Percentiles rank a stretch among this genome's conserved stretches.
These are phyloP conservation scores for Orius laevigatus DNA, from an alignment of 1,140 invertebrate species.

Conservation along the genomic window DNA sequence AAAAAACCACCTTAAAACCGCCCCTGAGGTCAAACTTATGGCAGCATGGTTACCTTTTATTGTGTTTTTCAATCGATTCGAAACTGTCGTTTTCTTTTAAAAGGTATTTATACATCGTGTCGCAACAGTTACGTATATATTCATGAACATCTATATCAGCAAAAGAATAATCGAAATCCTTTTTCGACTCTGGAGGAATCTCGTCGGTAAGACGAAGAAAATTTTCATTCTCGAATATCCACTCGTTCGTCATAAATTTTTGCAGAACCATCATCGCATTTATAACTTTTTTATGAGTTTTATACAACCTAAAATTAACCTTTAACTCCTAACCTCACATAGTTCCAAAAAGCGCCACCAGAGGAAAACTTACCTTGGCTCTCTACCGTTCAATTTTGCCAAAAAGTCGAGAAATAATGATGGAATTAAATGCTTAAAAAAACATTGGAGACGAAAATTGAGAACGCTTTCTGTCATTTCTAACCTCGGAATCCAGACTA, in stretches of 20 bases:
- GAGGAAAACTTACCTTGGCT: slow-evolving; percentile 42
- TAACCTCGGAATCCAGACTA: slow-evolving; percentile 46
- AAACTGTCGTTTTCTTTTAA: too few species aligned
- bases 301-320: slow-evolving; percentile 36
- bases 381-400: slow-evolving; percentile 33
- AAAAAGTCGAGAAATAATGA: slow-evolving; percentile 46
- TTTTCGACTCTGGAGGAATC: slow-evolving; percentile 31
- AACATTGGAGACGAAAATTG: slow-evolving; percentile 23
- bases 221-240: slow-evolving; percentile 78
- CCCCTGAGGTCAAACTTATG: too few species aligned
- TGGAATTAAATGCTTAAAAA: slow-evolving; percentile 34
- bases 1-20: too few species aligned
- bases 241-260: slow-evolving; percentile 82
- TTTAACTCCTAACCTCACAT: too few species aligned
- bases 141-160: too few species aligned
- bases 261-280: slow-evolving; percentile 57
- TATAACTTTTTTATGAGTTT: slow-evolving; percentile 35
- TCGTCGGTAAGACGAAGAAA: slow-evolving; percentile 44
- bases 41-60: too few species aligned
- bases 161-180: slow-evolving; percentile 23
- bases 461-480: slow-evolving; percentile 31
- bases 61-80: too few species aligned
- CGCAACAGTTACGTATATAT: too few species aligned
- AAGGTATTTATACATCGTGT: too few species aligned
- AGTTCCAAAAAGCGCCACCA: too few species aligned